Base-by-base conservation (phyloP, 2,888 invertebrate genomes). In the Pardosa pseudoannulata region DNA sequence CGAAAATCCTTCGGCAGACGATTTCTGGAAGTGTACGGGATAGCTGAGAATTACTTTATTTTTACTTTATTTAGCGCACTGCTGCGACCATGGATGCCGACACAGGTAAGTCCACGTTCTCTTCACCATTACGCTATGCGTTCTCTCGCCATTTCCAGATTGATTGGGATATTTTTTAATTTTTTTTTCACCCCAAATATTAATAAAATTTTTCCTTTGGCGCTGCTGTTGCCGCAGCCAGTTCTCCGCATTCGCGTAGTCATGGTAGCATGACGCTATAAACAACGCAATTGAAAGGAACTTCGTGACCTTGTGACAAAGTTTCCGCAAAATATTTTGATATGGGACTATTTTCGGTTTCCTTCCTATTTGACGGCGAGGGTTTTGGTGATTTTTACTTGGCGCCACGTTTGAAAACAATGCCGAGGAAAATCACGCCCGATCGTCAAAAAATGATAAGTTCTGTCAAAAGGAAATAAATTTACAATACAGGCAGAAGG, bases 231-330 rank as follows among this genome's bases (percentile, higher is more conserved):
- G 46, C 50, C 72, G 41, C 50, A 39, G 31, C 39, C 32, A 28
- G 29, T n/a, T 50, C 74, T 13, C 46, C 72, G 67, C 50, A 50
- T 70, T 68, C 27, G 41, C 70, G 81, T 82, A 82, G 75, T 68
- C 75, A 82, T 82, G 81, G 74, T 41, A 82, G 75, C 81, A 56
- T 75, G 81, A 82, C 74, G 74, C 81, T 70, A 70, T 75, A 74
- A 82, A 82, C 81, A 81, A 67, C 74, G 70, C 70, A 23, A 13
- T 70, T 11, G 64, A 13, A 13, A 11, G 70, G n/a, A 70, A 70
- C 32, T 39, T 36, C 23, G 68, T 64, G 79, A 79, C 70, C 79
- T 71, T 79, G 70, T 29, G 56, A 29, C 28, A 29, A 41, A 41
- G 31, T 31, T 32, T 32, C 65, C 65, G 65, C 16, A 67, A 67